These are phyloP conservation scores for Tenebrosternarchus preto DNA, from an alignment of 2,113 vertebrate genomes.

Conservation along the genomic window DNA sequence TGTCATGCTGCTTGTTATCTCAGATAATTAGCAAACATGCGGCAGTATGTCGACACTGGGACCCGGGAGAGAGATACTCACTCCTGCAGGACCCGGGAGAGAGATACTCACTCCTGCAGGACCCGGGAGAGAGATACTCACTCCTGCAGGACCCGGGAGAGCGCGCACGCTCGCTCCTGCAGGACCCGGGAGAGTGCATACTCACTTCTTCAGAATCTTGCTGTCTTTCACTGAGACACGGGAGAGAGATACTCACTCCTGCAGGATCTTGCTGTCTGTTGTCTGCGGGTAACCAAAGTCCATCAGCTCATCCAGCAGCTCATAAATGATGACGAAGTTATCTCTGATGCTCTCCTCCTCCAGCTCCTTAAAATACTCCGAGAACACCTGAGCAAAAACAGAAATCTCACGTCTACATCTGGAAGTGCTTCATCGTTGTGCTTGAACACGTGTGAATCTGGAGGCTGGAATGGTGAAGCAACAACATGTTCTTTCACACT, in stretches of 20 bases:
- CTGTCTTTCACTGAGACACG: conserved; percentile 74
- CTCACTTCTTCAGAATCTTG: too few species aligned
- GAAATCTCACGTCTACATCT: too few species aligned
- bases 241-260: conserved; percentile 84
- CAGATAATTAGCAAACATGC: neutral
- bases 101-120: conserved; percentile 90
- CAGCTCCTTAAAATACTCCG: conserved; percentile 98
- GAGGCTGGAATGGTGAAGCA: too few species aligned
- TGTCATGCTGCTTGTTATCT: neutral
- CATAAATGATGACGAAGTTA: conserved; percentile 99
- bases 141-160: conserved; percentile 98
- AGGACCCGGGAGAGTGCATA: too few species aligned
- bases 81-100: conserved; percentile 82
- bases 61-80: conserved; percentile 69
- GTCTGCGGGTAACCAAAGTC: conserved; percentile 98
- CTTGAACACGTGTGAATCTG: too few species aligned
- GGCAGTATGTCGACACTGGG: too few species aligned
- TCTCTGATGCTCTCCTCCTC: conserved; percentile 99
- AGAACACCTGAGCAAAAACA: conserved; percentile 83
- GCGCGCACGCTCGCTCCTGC: too few species aligned
- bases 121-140: conserved; percentile 69
- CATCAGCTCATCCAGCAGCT: conserved; percentile 97
- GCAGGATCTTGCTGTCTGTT: conserved; percentile 97
- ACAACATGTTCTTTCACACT: neutral
- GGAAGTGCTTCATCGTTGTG: too few species aligned